Evolutionary conservation across 2,797 vertebrate species (phyloP), one percentile per base, ranked within the genome.

Genomic region (Sebastes nivosus): DNA sequence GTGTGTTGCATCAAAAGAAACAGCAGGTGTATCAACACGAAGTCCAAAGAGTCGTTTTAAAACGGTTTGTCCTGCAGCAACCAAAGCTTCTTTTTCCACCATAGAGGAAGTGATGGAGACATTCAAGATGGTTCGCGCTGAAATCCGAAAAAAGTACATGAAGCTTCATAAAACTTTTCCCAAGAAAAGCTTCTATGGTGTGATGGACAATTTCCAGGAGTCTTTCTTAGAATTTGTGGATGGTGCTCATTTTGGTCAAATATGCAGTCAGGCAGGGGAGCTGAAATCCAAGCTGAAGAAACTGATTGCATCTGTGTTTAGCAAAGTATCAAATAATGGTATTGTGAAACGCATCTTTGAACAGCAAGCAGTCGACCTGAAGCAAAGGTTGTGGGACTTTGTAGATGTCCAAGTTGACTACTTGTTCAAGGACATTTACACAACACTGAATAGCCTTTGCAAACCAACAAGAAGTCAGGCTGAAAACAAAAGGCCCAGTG

Each of bases 341-440:
- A 96, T 97, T 67, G 98, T 99, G 30, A 97, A 97, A 79, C 96
- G 96, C 79, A 97, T 99, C 70, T 99, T 99, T 95, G 96, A 99
- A 60, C 97, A 98, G 61, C 97, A 97, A 57, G 95, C 97, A 1
- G 93, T 93, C 25, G 97, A 98, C 87, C 96, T 98, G 91, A 99
- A 99, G 91, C 97, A 97, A 58, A 98, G 97, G 87, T 78, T 99
- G 69, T 99, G 98, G 98, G 97, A 97, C 75, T 98, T 98, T 95
- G 97, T 99, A 6, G 97, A 99, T 70, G 96, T 95, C 14, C 97
- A 99, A 77, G 95, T 99, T 66, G 97, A 99, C 85, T 97, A 96
- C 85, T 93, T 99, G 83, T 97, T 99, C 87, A 95, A 93, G 83
- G 98, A 97, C 69, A 92, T 99, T 77, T 92, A 93, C 75, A 91